These are phyloP conservation scores for Xerus rutilus DNA, from an alignment of 2,797 vertebrate genomes.

Conservation along the genomic window DNA sequence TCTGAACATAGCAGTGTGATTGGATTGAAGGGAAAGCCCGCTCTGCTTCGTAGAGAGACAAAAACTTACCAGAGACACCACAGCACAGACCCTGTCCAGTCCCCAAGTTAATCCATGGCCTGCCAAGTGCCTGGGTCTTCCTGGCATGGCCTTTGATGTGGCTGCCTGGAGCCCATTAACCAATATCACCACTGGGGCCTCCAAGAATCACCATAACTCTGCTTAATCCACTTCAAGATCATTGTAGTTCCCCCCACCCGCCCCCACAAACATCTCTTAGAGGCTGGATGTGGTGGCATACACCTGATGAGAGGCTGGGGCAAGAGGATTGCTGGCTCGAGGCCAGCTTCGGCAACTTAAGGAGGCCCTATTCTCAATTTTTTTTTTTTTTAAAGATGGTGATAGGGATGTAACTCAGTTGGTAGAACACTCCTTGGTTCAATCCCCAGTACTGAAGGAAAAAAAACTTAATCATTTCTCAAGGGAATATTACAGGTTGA, in stretches of 20 bases:
- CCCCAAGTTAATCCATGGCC: background rate
- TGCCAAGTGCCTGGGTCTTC: background rate
- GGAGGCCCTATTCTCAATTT: too few species aligned
- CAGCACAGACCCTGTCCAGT: background rate
- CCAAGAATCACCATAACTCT: accelerated
- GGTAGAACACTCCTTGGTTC: too few species aligned
- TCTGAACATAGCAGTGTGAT: accelerated
- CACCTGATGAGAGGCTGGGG: too few species aligned
- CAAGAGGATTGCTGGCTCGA: too few species aligned
- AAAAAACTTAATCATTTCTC: background rate
- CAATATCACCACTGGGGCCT: accelerated
- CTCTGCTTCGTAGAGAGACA: background rate
- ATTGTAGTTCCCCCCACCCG: accelerated
- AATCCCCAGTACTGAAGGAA: too few species aligned
- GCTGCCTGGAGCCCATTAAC: too few species aligned
- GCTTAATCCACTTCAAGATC: background rate
- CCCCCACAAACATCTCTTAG: background rate
- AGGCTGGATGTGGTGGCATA: background rate
- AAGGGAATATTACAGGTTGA: accelerated
- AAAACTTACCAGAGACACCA: background rate
- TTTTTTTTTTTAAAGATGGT: too few species aligned
- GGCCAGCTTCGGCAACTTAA: background rate
- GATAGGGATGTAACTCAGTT: too few species aligned
- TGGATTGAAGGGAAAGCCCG: accelerated
- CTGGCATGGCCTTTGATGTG: accelerated